Conservation (phyloP, 2,888 invertebrate genomes). For the Cryptus armator region DNA sequence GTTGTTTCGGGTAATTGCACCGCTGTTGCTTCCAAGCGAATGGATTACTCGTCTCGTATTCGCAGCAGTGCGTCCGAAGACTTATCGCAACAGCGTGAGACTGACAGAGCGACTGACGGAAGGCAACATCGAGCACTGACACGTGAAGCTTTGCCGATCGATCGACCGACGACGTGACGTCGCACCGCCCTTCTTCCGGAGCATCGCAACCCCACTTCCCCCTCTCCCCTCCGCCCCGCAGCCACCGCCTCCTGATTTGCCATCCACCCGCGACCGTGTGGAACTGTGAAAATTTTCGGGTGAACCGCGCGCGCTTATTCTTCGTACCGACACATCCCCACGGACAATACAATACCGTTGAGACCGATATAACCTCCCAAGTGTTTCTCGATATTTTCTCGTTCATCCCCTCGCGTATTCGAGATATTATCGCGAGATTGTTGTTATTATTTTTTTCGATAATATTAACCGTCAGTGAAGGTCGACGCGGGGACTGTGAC, state of each 20-base stretch:
- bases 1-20: not conserved
- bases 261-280: not conserved
- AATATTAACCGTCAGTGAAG: too few species aligned
- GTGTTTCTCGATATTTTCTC: not conserved
- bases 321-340: not conserved
- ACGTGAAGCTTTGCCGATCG: slow-evolving; percentile 65
- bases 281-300: slow-evolving; percentile 23
- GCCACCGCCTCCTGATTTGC: slow-evolving; percentile 15
- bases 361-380: not conserved
- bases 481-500: too few species aligned
- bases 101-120: slow-evolving; percentile 33
- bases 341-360: not conserved
- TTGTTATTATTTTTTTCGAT: too few species aligned
- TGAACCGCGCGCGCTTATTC: slow-evolving; percentile 1
- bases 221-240: slow-evolving; percentile 6
- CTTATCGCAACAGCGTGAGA: slow-evolving; percentile 28
- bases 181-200: slow-evolving; percentile 41
- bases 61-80: slow-evolving; percentile 4
- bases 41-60: slow-evolving; percentile 34
- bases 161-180: slow-evolving; percentile 63
- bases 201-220: slow-evolving; percentile 15
- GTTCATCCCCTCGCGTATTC: too few species aligned
- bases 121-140: slow-evolving; percentile 47
- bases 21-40: not conserved
- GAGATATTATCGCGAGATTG: too few species aligned